Base-by-base conservation (phyloP, 2,797 vertebrate genomes). In the Acrossocheilus fasciatus region DNA sequence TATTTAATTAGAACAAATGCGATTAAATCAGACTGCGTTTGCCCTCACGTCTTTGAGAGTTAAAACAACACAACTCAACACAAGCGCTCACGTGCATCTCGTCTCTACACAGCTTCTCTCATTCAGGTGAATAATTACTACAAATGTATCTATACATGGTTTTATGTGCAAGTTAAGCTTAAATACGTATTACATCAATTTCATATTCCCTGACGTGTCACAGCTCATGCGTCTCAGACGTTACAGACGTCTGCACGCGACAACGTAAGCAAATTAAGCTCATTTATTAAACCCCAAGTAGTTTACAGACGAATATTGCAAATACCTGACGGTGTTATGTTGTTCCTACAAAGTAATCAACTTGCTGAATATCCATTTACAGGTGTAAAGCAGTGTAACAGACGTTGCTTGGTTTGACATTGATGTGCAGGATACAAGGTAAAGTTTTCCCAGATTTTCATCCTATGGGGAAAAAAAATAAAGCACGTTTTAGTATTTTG, bases 321-420 rank as follows among this genome's bases (percentile, higher is more conserved):
- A 90, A 89, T 90, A 90, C 90, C 90, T 90, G 85, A 88, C 10
- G 8, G 17, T 80, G 86, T 87, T 66, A 85, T 81, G 47, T 30
- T 68, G 47, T 26, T 88, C 70, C 66, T 87, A 54, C 11, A 75
- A 75, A 74, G 57, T 64, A 57, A 85, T 80, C 41, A 88, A 88
- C 47, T 81, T 76, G 76, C 52, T 81, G 75, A 74, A 86, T 81
- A 66, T 86, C 68, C 86, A 64, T 80, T 50, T 36, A 52, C 43
- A 64, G 17, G 41, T 54, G 52, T 15, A 87, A 70, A 86, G 57
- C 20, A 69, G 18, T 77, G n/a, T 39, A 81, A 52, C 14, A 47
- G 41, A 47, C 5, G 77, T 34, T 52, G 41, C 57, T 34, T 5
- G 41, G 66, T 34, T 5, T 75, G n/a, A 57, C 0, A 66, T 74